phyloP scores from a whole-genome alignment of 1,140 invertebrate genomes.

The Papilio polyxenes region DNA sequence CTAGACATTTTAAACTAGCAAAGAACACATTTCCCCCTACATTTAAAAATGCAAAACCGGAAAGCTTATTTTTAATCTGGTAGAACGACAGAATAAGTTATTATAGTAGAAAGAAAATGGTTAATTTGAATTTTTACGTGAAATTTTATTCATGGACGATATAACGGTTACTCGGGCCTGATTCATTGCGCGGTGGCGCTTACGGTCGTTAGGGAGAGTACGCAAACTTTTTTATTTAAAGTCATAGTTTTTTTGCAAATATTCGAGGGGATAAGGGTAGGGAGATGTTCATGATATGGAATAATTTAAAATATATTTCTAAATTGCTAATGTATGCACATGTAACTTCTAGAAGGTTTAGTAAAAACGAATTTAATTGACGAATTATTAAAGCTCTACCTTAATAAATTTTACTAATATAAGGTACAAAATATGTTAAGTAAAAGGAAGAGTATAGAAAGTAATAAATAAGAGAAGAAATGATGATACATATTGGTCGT shows the following conservation, averaged over 20 bases:
- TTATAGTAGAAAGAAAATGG: constrained; percentile 15
- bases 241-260: background rate
- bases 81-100: constrained; percentile 17
- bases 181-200: constrained; percentile 9
- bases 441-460: too few relatives aligned
- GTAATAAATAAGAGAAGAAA: too few relatives aligned
- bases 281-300: background rate
- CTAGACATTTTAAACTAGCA: background rate
- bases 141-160: constrained; percentile 25
- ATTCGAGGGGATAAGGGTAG: background rate
- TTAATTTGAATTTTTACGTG: constrained; percentile 25
- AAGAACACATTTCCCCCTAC: background rate
- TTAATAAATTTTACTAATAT: too few relatives aligned
- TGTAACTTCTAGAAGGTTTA: background rate
- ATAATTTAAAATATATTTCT: background rate
- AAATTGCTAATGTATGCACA: background rate
- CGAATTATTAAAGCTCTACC: too few relatives aligned
- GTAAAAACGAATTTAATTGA: background rate
- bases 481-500: background rate
- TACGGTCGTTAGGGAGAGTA: background rate
- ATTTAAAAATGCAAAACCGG: constrained; percentile 17
- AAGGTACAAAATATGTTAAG: too few relatives aligned
- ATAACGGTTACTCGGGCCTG: background rate
- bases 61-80: constrained; percentile 24
- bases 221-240: background rate